phyloP scores from a whole-genome alignment of 2,113 vertebrate species.

The Lethenteron camtschaticum region DNA sequence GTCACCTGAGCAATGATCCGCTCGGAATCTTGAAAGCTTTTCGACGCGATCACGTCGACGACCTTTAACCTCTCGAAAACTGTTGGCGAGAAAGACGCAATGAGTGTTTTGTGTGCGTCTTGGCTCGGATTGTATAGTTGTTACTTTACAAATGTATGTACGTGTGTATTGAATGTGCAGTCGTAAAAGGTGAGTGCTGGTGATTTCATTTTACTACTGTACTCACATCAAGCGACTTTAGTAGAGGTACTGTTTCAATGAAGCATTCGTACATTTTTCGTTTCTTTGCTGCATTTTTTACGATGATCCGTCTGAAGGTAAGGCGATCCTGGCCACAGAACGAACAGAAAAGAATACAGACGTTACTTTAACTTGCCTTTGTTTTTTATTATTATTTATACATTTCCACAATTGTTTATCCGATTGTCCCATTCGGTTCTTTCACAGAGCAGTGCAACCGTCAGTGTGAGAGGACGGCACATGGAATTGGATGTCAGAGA shows the following conservation, averaged over 20 bases:
- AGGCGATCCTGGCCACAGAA: conserved; percentile 30
- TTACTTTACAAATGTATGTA: neutral
- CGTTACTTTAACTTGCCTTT: no score
- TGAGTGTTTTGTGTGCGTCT: no score
- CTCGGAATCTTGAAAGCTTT: conserved; percentile 59
- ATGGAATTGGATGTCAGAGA: no score
- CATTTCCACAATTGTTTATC: no score
- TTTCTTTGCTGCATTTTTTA: conserved; percentile 97
- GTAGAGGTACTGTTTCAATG: conserved; percentile 81
- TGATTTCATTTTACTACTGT: conserved; percentile 5
- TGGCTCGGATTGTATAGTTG: neutral
- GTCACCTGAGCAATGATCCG: conserved; percentile 90
- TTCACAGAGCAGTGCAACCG: no score
- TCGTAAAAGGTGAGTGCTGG: conserved; percentile 7
- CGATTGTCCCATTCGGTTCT: no score
- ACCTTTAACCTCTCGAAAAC: conserved; percentile 93
- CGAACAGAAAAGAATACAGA: conserved; percentile 11
- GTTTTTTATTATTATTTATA: no score
- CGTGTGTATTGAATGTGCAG: neutral
- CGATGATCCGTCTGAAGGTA: conserved; percentile 80
- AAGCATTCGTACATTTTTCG: conserved; percentile 89
- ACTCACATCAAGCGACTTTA: conserved; percentile 83
- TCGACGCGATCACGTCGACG: conserved; percentile 78
- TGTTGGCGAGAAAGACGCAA: conserved; percentile 14
- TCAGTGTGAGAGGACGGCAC: no score